A percentile compares a stretch with the other conserved stretches of the same genome.
phyloP scores from a whole-genome alignment of 1,140 invertebrate species.

The Trichonephila inaurata region DNA sequence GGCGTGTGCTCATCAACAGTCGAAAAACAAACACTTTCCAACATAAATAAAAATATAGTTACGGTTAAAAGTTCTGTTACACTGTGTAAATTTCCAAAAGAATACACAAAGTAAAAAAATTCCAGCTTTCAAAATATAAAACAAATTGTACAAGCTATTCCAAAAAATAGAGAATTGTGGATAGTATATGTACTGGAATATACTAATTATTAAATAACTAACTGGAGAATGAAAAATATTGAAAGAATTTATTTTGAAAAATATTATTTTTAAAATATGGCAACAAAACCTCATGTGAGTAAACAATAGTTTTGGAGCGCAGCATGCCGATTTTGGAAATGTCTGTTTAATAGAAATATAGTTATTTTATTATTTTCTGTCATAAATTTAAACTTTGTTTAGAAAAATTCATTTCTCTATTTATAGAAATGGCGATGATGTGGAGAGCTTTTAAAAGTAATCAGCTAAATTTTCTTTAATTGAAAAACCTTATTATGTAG shows the following conservation, averaged over 20 bases:
- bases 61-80: neutral
- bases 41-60: neutral
- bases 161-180: neutral
- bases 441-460: conserved; percentile 40
- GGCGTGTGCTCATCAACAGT: neutral
- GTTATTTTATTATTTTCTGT: neutral
- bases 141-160: no score
- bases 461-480: no score
- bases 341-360: neutral
- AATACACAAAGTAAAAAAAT: neutral
- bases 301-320: neutral
- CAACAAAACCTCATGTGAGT: neutral
- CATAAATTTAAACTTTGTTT: neutral
- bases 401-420: neutral
- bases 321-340: neutral
- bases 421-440: neutral
- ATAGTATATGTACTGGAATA: neutral
- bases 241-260: neutral
- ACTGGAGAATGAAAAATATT: neutral
- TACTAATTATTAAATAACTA: neutral
- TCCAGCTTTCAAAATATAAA: neutral
- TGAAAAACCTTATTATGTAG: no score
- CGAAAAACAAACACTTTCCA: neutral
- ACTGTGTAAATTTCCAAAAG: neutral
- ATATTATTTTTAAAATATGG: neutral